These are phyloP conservation scores for Vidua chalybeata DNA, from an alignment of 2,113 vertebrate genomes.

Conservation along the genomic window DNA sequence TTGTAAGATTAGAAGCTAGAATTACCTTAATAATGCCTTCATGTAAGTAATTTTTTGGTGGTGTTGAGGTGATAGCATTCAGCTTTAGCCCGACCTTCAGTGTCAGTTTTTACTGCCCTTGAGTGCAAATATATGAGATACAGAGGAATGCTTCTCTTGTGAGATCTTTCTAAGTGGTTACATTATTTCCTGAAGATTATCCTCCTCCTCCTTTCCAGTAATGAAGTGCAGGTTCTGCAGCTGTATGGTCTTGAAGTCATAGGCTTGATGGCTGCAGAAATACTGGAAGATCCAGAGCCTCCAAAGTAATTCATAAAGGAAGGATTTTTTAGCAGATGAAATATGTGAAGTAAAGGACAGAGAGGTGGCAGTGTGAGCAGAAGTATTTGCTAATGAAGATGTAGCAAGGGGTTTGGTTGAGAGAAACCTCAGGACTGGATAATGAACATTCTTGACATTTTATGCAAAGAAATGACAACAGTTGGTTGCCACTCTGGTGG, in stretches of 20 bases:
- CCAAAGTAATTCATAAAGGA: background rate
- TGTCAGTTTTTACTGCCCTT: background rate
- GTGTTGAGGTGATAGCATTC: background rate
- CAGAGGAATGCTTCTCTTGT: background rate
- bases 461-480: background rate
- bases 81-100: background rate
- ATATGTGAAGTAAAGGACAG: background rate
- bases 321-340: background rate
- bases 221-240: background rate
- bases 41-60: background rate
- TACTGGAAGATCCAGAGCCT: background rate
- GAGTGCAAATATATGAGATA: background rate
- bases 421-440: background rate
- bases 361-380: background rate
- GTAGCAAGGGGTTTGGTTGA: background rate
- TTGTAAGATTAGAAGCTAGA: background rate
- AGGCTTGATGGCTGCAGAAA: background rate
- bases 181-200: background rate
- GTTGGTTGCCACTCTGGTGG: background rate
- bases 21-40: background rate
- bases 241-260: background rate
- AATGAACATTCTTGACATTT: background rate
- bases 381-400: background rate
- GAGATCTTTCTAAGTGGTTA: background rate
- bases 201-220: background rate